A percentile compares a stretch with the other conserved stretches of the same genome.
These are phyloP conservation scores for Drosophila nikananu DNA, from an alignment of 1,140 invertebrate species.

Conservation along the genomic window DNA sequence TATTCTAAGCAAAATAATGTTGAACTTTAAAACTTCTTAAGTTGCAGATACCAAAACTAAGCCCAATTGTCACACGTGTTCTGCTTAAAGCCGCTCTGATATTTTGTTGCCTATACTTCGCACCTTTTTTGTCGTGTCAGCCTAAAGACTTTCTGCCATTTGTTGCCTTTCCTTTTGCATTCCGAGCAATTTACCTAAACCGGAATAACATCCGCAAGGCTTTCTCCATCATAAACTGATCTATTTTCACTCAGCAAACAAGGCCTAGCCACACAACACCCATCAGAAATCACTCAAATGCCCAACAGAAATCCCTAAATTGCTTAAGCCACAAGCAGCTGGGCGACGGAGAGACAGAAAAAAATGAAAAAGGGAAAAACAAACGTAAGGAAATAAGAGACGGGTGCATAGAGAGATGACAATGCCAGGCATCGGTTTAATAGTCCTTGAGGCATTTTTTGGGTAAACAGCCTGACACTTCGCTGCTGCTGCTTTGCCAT, in stretches of 20 bases:
- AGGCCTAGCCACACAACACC: slow-evolving; percentile 13
- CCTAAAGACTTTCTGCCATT: neutral
- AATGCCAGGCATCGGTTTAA: slow-evolving; percentile 44
- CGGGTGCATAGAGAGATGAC: slow-evolving; percentile 25
- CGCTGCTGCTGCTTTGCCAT: slow-evolving; percentile 46
- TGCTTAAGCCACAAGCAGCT: slow-evolving; percentile 45
- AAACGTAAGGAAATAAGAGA: slow-evolving; percentile 20
- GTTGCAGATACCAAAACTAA: neutral
- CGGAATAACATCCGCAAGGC: slow-evolving; percentile 19
- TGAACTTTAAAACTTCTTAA: neutral
- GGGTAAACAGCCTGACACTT: slow-evolving; percentile 75
- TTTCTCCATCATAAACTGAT: slow-evolving; percentile 34
- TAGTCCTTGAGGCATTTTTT: slow-evolving; percentile 64
- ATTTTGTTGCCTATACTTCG: neutral
- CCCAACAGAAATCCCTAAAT: slow-evolving; percentile 59
- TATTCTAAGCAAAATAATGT: neutral
- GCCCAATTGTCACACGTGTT: neutral
- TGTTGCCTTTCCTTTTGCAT: slow-evolving; percentile 8
- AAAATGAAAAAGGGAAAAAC: slow-evolving; percentile 34
- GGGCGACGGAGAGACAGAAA: neutral
- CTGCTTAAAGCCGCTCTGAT: neutral
- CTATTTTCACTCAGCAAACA: slow-evolving; percentile 43
- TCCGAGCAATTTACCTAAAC: slow-evolving; percentile 27
- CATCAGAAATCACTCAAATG: slow-evolving; percentile 54
- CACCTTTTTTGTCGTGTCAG: slow-evolving; percentile 5